Conservation (phyloP, 1,140 invertebrate species). For the Neodiprion fabricii region DNA sequence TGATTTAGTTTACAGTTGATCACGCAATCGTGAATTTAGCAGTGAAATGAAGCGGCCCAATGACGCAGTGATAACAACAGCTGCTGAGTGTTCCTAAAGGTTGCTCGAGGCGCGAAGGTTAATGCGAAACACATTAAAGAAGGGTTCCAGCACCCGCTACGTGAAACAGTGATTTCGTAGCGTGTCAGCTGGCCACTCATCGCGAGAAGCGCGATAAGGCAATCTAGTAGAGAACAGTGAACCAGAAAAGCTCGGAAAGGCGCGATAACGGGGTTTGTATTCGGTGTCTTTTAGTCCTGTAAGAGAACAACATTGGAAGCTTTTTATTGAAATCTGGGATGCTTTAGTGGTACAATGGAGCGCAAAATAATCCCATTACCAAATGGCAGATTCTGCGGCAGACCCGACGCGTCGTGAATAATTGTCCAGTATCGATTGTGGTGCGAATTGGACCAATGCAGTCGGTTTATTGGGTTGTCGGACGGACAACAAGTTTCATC, state of each 20-base stretch:
- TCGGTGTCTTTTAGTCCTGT: no score
- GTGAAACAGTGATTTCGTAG: background rate
- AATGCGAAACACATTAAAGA: background rate
- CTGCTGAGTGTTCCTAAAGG: background rate
- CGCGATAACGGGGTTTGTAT: no score
- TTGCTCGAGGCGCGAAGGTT: background rate
- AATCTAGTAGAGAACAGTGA: no score
- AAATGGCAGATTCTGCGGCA: background rate
- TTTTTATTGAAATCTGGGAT: no score
- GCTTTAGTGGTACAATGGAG: no score
- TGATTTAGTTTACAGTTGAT: background rate
- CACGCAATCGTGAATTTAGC: slow-evolving; percentile 4
- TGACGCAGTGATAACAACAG: background rate
- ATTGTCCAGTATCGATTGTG: background rate
- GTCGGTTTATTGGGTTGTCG: background rate
- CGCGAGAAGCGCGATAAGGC: no score
- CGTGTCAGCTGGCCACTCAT: background rate
- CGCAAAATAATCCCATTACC: no score
- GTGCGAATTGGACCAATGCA: background rate
- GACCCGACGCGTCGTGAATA: background rate
- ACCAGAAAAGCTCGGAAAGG: no score
- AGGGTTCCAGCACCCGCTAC: background rate
- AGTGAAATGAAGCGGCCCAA: background rate
- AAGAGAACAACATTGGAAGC: no score
- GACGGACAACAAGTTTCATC: background rate